Evolutionary conservation across 2,888 invertebrate genomes (phyloP).

Genomic region (Caenorhabditis panamensis): DNA sequence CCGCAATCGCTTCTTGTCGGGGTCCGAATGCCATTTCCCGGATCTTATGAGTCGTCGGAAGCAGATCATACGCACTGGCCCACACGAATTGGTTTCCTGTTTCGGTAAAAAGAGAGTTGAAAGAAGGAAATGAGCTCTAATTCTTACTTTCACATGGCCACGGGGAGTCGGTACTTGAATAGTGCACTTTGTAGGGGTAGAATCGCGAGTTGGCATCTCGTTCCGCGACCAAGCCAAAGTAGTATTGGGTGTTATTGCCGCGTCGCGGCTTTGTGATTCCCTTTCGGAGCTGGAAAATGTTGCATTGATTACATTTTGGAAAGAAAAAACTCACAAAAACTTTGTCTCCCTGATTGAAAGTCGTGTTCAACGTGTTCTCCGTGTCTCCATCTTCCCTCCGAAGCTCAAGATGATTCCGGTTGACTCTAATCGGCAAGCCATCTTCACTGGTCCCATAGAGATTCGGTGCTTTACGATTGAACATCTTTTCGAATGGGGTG

Average conservation of each 20-base stretch:
- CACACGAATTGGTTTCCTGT: constrained; percentile 56
- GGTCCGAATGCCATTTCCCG: constrained; percentile 28
- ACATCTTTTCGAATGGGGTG: constrained; percentile 57
- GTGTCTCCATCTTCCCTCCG: constrained; percentile 15
- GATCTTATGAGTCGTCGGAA: constrained; percentile 63
- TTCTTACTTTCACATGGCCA: no score
- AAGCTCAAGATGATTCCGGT: constrained; percentile 20
- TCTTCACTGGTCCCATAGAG: constrained; percentile 40
- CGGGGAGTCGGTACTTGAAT: constrained; percentile 55
- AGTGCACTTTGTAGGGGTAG: constrained; percentile 66
- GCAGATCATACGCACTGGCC: constrained; percentile 61
- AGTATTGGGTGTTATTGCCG: constrained; percentile 53
- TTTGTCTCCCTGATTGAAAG: constrained; percentile 31
- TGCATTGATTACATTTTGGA: background rate
- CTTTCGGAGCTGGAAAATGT: constrained; percentile 31
- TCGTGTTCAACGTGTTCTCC: background rate
- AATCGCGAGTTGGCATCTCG: constrained; percentile 32
- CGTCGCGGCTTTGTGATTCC: constrained; percentile 51
- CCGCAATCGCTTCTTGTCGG: constrained; percentile 18
- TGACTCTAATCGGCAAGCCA: background rate
- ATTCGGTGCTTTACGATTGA: constrained; percentile 59
- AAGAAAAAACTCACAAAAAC: constrained; percentile 58
- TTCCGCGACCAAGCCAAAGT: constrained; percentile 55
- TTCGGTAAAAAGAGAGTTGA: background rate
- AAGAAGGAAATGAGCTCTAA: no score